Base-by-base conservation (phyloP, 1,140 invertebrate species). In the Phthorimaea operculella region DNA sequence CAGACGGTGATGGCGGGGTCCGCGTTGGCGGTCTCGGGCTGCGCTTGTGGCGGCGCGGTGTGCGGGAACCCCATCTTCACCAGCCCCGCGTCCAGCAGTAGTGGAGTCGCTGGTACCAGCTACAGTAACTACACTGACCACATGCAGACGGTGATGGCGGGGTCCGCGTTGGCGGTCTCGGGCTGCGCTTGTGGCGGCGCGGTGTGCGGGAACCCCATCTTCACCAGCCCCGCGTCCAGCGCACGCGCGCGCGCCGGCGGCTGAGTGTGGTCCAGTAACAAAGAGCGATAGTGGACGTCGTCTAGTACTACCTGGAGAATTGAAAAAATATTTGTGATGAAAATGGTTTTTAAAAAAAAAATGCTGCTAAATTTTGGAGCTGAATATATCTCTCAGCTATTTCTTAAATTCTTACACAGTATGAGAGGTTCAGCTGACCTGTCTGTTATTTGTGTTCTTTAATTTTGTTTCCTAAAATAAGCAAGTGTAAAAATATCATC, bases 61-160 rank as follows among this genome's bases (percentile, higher is more conserved):
- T 94, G 93, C 34, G 93, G 93, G 76, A 97, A 97, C n/a, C 95
- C 95, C 93, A 97, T 96, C 87, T 95, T 95, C 17, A 97, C 93
- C 3, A 96, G 88, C 8, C 93, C 93, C n/a, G n/a, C n/a, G n/a
- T n/a, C n/a, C n/a, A n/a, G n/a, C n/a, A n/a, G n/a, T n/a, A n/a
- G n/a, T n/a, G n/a, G n/a, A n/a, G n/a, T n/a, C n/a, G n/a, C n/a
- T n/a, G n/a, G n/a, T n/a, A n/a, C n/a, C n/a, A n/a, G n/a, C n/a
- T 34, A 34, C 11, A 34, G 33, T 34, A 34, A 7, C 6, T 6
- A 49, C 21, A 87, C 87, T 85, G 83, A 94, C 93, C 94, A 97
- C 91, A 96, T 94, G 82, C 94, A 96, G 63, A 94, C 90, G 33
- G 92, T 91, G 45, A 94, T 87, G 4, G 90, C 89, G 28, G 91